Percentiles rank a stretch among this genome's conserved stretches.
Conservation (phyloP, 2,797 vertebrate species). For the Pipistrellus kuhlii region DNA sequence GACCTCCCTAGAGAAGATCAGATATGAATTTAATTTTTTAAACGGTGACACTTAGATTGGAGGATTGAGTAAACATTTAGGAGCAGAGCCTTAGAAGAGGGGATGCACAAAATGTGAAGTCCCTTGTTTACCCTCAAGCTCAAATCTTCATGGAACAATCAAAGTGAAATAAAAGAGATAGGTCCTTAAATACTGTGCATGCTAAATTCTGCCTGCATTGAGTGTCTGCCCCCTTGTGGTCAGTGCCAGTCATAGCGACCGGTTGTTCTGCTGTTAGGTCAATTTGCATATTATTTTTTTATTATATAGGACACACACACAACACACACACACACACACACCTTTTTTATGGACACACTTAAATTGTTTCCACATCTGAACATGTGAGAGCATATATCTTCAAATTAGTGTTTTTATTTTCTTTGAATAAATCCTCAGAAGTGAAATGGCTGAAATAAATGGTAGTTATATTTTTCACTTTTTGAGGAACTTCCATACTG, state of each 20-base stretch:
- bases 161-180: conserved; percentile 23
- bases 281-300: too few relatives aligned
- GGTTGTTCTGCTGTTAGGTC: too few relatives aligned
- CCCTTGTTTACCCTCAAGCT: background rate
- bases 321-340: background rate
- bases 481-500: background rate
- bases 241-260: too few relatives aligned
- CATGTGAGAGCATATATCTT: background rate
- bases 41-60: background rate
- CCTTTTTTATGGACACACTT: background rate
- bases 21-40: conserved; percentile 25
- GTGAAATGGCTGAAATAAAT: background rate
- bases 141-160: background rate
- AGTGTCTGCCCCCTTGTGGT: too few relatives aligned
- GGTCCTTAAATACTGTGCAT: background rate
- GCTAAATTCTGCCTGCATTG: background rate
- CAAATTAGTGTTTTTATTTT: background rate
- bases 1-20: background rate
- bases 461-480: background rate
- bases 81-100: background rate
- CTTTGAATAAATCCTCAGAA: background rate
- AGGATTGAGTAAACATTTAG: background rate
- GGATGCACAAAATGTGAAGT: background rate
- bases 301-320: too few relatives aligned
- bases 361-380: background rate